Percentiles rank a stretch among this genome's conserved stretches.
Conservation (phyloP, 1,140 invertebrate species). For the Druon quercuslanigerum region DNA sequence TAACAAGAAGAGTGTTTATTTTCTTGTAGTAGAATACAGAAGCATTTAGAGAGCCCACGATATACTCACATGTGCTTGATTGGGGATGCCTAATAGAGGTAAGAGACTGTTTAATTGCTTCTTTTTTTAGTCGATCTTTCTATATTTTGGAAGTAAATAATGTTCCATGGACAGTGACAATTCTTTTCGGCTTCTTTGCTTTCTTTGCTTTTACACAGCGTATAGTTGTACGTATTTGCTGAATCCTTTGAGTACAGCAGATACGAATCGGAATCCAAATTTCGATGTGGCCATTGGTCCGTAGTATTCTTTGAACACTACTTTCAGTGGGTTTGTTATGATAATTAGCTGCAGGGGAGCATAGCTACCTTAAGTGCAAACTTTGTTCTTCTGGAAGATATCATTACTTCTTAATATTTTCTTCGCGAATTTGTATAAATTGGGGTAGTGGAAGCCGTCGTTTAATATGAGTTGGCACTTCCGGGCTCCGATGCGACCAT, state of each 20-base stretch:
- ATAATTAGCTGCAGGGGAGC: neutral
- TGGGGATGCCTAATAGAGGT: neutral
- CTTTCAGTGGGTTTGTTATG: neutral
- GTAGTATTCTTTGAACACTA: too few species aligned
- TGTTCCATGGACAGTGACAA: constrained; percentile 28
- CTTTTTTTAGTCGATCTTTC: neutral
- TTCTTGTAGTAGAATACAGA: neutral
- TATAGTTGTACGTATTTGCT: constrained; percentile 58
- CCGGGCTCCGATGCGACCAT: neutral
- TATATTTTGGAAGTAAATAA: constrained; percentile 22
- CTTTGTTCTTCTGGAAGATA: neutral
- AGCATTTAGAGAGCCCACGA: neutral
- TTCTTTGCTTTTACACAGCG: constrained; percentile 47
- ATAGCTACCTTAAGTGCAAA: neutral
- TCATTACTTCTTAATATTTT: neutral
- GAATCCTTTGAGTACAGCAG: neutral
- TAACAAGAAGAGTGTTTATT: neutral
- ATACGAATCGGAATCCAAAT: neutral
- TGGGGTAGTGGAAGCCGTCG: neutral
- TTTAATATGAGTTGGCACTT: neutral
- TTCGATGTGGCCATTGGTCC: neutral
- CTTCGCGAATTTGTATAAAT: neutral
- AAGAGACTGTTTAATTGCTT: neutral
- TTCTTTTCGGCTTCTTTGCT: constrained; percentile 27
- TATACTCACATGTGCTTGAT: neutral